Base-by-base conservation (phyloP, 2,888 invertebrate genomes). In the Conus canariensis region DNA sequence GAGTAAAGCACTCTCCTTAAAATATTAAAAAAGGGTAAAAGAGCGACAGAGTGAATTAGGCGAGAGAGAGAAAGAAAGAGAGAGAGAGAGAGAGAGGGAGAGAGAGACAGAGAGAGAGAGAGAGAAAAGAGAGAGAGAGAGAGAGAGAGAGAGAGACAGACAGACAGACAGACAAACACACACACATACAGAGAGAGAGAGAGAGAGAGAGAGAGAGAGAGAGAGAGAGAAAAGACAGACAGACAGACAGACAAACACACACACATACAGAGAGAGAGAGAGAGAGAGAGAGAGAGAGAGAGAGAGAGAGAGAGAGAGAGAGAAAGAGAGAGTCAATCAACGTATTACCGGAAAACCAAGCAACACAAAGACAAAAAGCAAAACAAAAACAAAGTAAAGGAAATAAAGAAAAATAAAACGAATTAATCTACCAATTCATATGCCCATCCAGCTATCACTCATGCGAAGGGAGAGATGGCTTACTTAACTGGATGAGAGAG, bases 31-130 rank as follows among this genome's bases (percentile, higher is more conserved):
- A 45, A 22, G 16, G 25, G 58, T 19, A 9, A 56, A 22, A 58
- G 16, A 58, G 58, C 12, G 16, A 83, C 6, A 58, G 16, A 83
- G 58, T 8, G 56, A 16, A 83, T 56, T 56, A 6, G 56, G 58
- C 56, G 56, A 83, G 58, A 83, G 16, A 83, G 56, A 83, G 56
- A 83, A 22, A 83, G 1, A 83, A 58, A 83, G 56, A 83, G 56
- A 83, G 16, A 83, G 83, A 83, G 16, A 83, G 19, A 83, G 56
- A 83, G 83, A 82, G 6, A 82, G 56, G 56, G 56, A 82, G 82
- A 82, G 14, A 82, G 56, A 82, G 82, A 83, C 83, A 83, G 7
- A 83, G 83, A 83, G 83, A 83, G 10, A 83, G 58, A 83, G 58
- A 83, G 19, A 83, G 19, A 83, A 19, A 83, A 59, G n/a, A 83